Evolutionary conservation across 2,113 vertebrate species (phyloP).

Genomic region (Cervus canadensis): DNA sequence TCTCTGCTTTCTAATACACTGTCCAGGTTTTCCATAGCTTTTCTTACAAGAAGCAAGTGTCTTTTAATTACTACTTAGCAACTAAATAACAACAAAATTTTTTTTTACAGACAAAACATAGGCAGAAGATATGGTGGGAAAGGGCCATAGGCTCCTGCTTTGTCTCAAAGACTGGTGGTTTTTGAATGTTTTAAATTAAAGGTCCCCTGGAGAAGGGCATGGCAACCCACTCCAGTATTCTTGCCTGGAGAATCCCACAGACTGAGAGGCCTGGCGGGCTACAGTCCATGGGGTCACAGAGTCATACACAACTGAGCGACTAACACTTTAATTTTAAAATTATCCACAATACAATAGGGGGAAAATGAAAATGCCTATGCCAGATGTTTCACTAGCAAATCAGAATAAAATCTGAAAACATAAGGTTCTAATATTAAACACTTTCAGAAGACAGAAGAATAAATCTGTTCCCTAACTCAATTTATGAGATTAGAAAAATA

Average conservation of each 20-base stretch:
- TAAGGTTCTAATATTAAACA: not conserved
- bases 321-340: not conserved
- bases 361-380: not conserved
- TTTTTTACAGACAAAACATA: not conserved
- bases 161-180: not conserved
- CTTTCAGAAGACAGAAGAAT: not conserved
- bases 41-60: not conserved
- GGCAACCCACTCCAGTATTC: not conserved
- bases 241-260: not conserved
- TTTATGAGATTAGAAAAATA: not conserved
- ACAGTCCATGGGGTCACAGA: not conserved
- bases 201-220: not conserved
- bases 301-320: rapidly evolving
- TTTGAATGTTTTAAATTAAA: not conserved
- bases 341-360: not conserved
- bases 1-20: not conserved
- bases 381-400: not conserved
- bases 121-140: not conserved
- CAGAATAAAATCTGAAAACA: not conserved
- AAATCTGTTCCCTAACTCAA: not conserved
- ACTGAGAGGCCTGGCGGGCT: not conserved
- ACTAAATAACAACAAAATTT: not conserved
- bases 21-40: not conserved
- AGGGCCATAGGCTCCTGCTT: not conserved
- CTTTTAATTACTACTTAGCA: not conserved